Conservation (phyloP, 2,888 invertebrate species). For the Falcaria lacertinaria region DNA sequence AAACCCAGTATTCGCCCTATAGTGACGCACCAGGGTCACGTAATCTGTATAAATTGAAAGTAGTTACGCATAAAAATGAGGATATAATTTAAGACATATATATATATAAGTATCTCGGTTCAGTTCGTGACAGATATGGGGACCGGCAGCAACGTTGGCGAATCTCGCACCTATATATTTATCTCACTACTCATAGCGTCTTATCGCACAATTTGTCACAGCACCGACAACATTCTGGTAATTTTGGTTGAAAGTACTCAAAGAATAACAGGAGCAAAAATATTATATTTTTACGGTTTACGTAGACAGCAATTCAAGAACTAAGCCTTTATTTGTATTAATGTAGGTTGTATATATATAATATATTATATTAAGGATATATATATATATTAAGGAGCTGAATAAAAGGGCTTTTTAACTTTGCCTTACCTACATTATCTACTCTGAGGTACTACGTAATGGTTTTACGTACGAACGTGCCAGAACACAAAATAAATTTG, state of each 20-base stretch:
- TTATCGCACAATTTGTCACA: slow-evolving; percentile 75
- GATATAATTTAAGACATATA: not conserved
- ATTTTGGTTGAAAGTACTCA: slow-evolving; percentile 49
- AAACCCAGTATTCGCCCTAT: not conserved
- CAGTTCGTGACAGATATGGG: slow-evolving; percentile 10
- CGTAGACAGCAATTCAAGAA: too few species aligned
- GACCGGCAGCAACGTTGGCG: slow-evolving; percentile 29
- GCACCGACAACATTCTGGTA: slow-evolving; percentile 39
- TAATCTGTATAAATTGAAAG: not conserved
- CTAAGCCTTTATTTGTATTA: too few species aligned
- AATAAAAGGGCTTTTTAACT: too few species aligned
- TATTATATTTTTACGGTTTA: too few species aligned
- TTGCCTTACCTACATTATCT: too few species aligned
- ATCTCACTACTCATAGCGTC: slow-evolving; percentile 23
- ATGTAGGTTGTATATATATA: too few species aligned
- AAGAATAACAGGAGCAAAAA: slow-evolving; percentile 37
- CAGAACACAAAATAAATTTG: too few species aligned
- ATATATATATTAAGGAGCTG: too few species aligned
- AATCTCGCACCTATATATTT: slow-evolving; percentile 47
- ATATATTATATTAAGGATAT: too few species aligned
- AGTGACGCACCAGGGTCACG: not conserved
- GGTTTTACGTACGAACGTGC: too few species aligned
- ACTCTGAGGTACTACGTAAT: too few species aligned
- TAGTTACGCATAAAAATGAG: not conserved
- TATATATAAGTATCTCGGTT: too few species aligned